phyloP scores from a whole-genome alignment of 2,113 vertebrate species.

The Lophotis ruficrista region DNA sequence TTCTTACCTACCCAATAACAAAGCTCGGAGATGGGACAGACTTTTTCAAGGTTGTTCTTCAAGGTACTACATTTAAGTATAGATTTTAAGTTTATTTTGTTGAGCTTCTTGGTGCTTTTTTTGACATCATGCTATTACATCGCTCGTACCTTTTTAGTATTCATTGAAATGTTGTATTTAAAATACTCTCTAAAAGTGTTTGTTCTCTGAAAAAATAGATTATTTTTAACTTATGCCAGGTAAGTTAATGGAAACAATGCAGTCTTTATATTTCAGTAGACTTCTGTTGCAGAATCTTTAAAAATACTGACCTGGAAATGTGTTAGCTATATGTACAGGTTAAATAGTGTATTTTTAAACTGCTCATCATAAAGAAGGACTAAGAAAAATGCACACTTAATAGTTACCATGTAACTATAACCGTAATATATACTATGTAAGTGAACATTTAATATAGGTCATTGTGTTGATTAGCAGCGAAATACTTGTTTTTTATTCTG shows the following conservation, averaged over 20 bases:
- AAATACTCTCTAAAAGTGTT: not conserved
- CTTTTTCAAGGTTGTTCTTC: constrained; percentile 69
- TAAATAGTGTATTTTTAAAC: not conserved
- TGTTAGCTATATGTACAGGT: not conserved
- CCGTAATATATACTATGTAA: not conserved
- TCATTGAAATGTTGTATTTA: not conserved
- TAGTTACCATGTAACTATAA: not conserved
- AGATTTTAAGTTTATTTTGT: not conserved
- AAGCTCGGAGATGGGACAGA: constrained; percentile 55
- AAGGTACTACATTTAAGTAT: constrained; percentile 62
- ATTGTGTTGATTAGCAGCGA: not conserved
- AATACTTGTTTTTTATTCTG: not conserved
- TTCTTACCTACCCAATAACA: constrained; percentile 56
- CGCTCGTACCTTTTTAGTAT: not conserved
- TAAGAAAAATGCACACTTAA: not conserved
- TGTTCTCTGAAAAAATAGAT: not conserved
- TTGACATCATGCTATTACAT: not conserved
- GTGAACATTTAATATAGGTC: not conserved
- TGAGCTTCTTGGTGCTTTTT: not conserved
- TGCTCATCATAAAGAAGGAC: not conserved
- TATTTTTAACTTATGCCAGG: not conserved
- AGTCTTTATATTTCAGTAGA: not conserved
- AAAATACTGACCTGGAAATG: not conserved
- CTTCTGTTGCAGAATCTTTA: not conserved
- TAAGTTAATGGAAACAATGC: not conserved